Conservation (phyloP, 2,888 invertebrate genomes). For the Choreutis nemorana region DNA sequence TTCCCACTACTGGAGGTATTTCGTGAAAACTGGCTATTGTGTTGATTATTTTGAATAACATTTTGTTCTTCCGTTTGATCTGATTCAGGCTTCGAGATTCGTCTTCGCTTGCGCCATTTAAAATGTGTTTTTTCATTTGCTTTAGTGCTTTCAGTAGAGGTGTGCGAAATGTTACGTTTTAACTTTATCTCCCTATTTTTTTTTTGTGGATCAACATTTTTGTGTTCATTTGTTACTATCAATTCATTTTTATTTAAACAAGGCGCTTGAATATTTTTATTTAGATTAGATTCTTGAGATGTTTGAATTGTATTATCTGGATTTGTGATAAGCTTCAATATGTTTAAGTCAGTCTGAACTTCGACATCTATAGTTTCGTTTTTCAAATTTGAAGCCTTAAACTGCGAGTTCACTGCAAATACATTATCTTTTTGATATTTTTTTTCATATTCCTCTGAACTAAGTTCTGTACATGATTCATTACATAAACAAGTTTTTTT, state of each 20-base stretch:
- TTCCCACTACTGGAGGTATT: no score
- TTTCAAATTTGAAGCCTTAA: no score
- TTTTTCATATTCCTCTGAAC: background rate
- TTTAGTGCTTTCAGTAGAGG: conserved; percentile 5
- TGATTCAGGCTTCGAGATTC: no score
- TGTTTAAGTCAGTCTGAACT: conserved; percentile 21
- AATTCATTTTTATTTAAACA: no score
- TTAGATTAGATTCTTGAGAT: no score
- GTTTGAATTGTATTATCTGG: no score
- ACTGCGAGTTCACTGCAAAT: no score
- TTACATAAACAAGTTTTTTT: conserved; percentile 1
- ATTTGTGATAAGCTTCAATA: background rate
- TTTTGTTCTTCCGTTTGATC: no score
- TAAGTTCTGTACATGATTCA: background rate
- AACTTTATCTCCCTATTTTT: conserved; percentile 15
- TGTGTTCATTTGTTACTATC: background rate
- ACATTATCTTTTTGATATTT: no score
- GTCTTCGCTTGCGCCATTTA: conserved; percentile 26
- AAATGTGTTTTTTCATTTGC: conserved; percentile 17
- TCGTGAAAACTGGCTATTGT: no score
- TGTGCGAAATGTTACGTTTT: conserved; percentile 14
- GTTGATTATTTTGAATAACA: no score
- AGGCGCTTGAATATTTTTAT: no score
- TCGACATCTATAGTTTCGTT: conserved; percentile 16
- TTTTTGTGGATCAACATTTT: background rate